These are phyloP conservation scores for Centrocercus urophasianus DNA, from an alignment of 2,113 vertebrate genomes.

Conservation along the genomic window DNA sequence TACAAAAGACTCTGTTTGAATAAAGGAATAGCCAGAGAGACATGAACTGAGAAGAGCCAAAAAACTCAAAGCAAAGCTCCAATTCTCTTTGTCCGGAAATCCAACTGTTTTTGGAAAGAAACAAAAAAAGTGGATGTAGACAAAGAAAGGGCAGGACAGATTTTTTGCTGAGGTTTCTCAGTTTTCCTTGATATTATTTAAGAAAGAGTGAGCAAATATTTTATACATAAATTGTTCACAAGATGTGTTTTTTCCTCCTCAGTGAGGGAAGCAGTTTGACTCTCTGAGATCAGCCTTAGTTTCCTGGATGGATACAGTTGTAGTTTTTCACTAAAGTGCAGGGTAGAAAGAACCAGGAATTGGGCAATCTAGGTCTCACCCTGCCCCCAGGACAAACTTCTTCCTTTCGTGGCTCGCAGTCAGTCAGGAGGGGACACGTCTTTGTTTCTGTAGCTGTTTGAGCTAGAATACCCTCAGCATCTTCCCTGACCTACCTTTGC, in stretches of 20 bases:
- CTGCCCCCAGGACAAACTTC: not conserved
- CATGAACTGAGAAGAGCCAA: conserved; percentile 46
- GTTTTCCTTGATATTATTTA: conserved; percentile 15
- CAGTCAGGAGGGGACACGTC: not conserved
- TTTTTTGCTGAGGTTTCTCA: conserved; percentile 11
- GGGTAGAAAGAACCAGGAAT: not conserved
- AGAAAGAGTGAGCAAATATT: not conserved
- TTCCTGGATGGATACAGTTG: conserved; percentile 18
- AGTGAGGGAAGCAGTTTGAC: not conserved
- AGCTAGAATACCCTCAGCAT: not conserved
- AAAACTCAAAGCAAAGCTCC: conserved; percentile 47
- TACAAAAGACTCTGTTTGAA: conserved; percentile 66
- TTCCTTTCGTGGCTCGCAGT: not conserved
- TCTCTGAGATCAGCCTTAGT: not conserved
- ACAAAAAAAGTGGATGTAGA: conserved; percentile 25
- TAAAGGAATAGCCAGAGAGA: conserved; percentile 34
- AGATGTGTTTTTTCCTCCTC: not conserved
- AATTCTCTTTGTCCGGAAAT: conserved; percentile 36
- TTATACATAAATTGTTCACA: conserved; percentile 1
- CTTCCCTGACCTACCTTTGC: not conserved
- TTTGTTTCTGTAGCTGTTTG: not conserved
- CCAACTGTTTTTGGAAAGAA: conserved; percentile 65
- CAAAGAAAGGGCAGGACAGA: not conserved
- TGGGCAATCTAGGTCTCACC: not conserved
- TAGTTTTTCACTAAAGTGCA: not conserved